Percentiles rank a stretch among this genome's conserved stretches.
phyloP scores from a whole-genome alignment of 2,113 vertebrate species.

The Cephalopholis sonnerati region DNA sequence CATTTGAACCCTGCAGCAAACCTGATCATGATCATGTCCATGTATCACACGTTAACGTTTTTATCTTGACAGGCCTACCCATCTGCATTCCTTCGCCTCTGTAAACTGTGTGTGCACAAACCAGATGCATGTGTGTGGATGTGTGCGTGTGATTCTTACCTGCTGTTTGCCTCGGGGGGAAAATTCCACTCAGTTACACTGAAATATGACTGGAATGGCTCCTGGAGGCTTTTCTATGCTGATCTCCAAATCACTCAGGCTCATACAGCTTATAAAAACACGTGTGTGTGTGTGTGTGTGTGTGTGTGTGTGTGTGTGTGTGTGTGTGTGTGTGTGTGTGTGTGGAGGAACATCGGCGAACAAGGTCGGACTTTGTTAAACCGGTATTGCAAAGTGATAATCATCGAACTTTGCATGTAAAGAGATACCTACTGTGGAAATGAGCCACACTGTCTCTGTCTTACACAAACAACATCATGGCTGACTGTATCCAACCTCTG shows the following conservation, averaged over 20 bases:
- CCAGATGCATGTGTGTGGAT: not conserved
- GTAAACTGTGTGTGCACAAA: not conserved
- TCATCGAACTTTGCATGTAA: not conserved
- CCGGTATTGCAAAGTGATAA: not conserved
- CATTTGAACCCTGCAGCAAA: too few species aligned
- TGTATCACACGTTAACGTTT: too few species aligned
- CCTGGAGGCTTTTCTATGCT: not conserved
- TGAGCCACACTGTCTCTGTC: not conserved
- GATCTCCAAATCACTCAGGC: slow-evolving; percentile 7
- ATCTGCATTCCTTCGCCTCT: slow-evolving; percentile 1
- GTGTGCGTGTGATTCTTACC: not conserved
- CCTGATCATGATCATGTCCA: too few species aligned
- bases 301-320: too few species aligned
- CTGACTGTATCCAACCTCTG: not conserved
- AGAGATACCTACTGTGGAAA: not conserved
- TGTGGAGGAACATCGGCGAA: not conserved
- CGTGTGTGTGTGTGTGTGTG: too few species aligned
- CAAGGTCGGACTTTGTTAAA: not conserved
- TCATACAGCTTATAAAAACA: too few species aligned
- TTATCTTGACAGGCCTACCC: too few species aligned
- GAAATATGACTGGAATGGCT: slow-evolving; percentile 29
- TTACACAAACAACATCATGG: not conserved
- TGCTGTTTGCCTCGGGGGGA: not conserved
- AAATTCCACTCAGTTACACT: slow-evolving; percentile 13
- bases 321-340: too few species aligned